phyloP scores from a whole-genome alignment of 2,113 vertebrate genomes.

The Chrysemys picta region DNA sequence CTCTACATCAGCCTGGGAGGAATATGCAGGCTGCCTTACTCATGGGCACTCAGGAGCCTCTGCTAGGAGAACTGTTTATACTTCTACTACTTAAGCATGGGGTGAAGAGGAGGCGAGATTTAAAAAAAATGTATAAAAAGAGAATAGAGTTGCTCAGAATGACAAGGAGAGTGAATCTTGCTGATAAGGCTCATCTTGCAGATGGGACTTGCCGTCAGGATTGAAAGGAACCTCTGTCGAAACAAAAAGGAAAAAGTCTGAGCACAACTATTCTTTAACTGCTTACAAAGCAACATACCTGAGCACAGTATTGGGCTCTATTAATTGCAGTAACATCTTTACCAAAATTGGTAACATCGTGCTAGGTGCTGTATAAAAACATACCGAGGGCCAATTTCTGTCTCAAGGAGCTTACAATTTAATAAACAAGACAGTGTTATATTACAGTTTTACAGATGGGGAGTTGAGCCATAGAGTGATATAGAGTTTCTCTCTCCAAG shows the following conservation, averaged over 20 bases:
- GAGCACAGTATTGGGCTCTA: neutral
- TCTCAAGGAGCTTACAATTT: neutral
- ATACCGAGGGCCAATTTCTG: neutral
- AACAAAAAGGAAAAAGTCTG: neutral
- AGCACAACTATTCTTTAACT: constrained; percentile 28
- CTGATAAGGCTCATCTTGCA: constrained; percentile 12
- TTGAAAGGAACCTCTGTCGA: neutral
- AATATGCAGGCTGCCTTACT: neutral
- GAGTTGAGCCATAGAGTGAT: neutral
- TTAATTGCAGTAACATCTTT: neutral
- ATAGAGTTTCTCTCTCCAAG: neutral
- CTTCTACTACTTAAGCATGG: neutral
- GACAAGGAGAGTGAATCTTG: neutral
- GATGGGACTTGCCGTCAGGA: neutral
- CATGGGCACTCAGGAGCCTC: neutral
- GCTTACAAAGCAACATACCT: neutral
- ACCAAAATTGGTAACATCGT: neutral
- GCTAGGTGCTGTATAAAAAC: neutral
- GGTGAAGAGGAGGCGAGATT: neutral
- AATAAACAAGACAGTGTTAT: neutral
- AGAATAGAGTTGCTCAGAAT: neutral
- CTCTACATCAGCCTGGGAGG: constrained; percentile 29
- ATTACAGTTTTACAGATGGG: neutral
- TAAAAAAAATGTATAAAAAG: neutral
- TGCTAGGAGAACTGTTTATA: neutral